Percentiles rank a stretch among this genome's conserved stretches.
Conservation (phyloP, 2,888 invertebrate genomes). For the Rhagonycha fulva region DNA sequence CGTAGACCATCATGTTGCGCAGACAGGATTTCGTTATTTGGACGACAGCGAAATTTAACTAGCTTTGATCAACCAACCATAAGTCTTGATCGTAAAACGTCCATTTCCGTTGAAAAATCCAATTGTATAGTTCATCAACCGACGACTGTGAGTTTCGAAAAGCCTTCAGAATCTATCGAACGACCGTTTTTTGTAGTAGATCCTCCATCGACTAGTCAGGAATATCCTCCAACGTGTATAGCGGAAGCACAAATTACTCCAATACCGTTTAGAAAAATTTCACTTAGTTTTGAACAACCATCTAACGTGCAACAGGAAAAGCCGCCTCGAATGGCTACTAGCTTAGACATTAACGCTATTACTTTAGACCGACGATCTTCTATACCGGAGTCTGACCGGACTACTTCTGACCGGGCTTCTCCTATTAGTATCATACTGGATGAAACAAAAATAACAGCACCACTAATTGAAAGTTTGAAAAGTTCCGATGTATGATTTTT, state of each 20-base stretch:
- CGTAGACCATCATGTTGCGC: slow-evolving; percentile 52
- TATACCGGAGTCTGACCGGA: slow-evolving; percentile 38
- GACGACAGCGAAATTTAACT: slow-evolving; percentile 49
- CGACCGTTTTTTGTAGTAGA: slow-evolving; percentile 35
- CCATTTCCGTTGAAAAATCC: slow-evolving; percentile 43
- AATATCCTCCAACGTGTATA: slow-evolving; percentile 22
- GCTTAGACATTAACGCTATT: slow-evolving; percentile 44
- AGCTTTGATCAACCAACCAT: slow-evolving; percentile 49
- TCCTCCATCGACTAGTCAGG: slow-evolving; percentile 27
- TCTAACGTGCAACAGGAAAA: slow-evolving; percentile 37
- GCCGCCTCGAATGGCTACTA: slow-evolving; percentile 49
- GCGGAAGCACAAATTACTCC: slow-evolving; percentile 16
- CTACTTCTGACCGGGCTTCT: slow-evolving; percentile 30
- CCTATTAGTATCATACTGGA: slow-evolving; percentile 48
- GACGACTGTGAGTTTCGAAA: slow-evolving; percentile 29
- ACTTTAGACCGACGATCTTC: slow-evolving; percentile 43
- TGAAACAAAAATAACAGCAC: slow-evolving; percentile 50
- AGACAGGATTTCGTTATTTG: slow-evolving; percentile 36
- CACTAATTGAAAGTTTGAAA: slow-evolving; percentile 49
- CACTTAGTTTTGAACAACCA: slow-evolving; percentile 51
- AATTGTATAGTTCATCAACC: slow-evolving; percentile 32
- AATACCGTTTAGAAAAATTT: slow-evolving; percentile 42
- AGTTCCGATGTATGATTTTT: slow-evolving; percentile 51
- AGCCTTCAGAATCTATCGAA: slow-evolving; percentile 33
- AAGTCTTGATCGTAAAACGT: slow-evolving; percentile 41